Evolutionary conservation across 2,113 vertebrate species (phyloP), one percentile per base, ranked within the genome.

Genomic region (Gadus chalcogrammus): DNA sequence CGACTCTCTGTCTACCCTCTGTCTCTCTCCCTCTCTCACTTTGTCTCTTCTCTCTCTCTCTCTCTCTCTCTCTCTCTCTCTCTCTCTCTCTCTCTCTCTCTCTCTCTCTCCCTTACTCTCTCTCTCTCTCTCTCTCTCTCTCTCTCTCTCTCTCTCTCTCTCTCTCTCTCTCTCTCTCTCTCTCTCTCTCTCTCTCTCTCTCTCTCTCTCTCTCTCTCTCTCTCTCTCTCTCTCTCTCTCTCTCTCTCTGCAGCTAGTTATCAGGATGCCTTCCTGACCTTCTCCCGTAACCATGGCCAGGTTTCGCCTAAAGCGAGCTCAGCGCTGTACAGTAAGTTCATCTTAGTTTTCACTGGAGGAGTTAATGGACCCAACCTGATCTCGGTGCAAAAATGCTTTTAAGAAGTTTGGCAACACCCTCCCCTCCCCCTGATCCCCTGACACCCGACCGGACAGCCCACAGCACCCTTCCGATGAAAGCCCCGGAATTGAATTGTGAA

Each of bases 11-110:
- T 16, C 2, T n/a, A 4, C 4, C 38, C 11, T 12, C 11, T 42
- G 1, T 6, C 63, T 78, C 64, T 31, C 80, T 73, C 77, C 81
- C 69, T 78, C 78, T 82, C 93, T 85, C 65, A 76, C 64, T 56
- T 79, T 74, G 76, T 82, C 69, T 78, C 5, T 31, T 3, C 31
- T 31, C 31, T 3, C 31, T 3, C 5, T 31, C 1, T 31, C 4
- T 3, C 31, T 31, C 31, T 2, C 22, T 24, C 22, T 24, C 22
- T 24, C 22, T 1, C 22, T 2, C 22, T 24, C 22, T 24, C 22
- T 24, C 22, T 24, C 22, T 24, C 22, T 24, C 22, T 24, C 22
- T 24, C 22, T 24, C 22, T 24, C 22, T 24, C 22, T 2, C 22
- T 24, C 22, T 1, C 22, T 24, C 22, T 1, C 22, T 24, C 22